Conservation (phyloP, 2,113 vertebrate species). For the Engystomops pustulosus region DNA sequence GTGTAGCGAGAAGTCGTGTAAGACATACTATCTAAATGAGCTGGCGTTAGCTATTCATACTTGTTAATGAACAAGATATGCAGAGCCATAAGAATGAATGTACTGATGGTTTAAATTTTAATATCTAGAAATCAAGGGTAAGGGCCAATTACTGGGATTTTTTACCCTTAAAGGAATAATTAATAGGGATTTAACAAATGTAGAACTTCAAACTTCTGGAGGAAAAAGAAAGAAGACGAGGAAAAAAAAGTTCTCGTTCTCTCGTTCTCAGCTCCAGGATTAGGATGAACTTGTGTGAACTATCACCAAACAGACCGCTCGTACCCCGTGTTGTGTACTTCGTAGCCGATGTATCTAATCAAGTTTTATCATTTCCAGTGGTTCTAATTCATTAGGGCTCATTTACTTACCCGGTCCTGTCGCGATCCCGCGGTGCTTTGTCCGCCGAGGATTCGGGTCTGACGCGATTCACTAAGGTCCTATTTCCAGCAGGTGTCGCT, state of each 20-base stretch:
- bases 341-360: too few species aligned
- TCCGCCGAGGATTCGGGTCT: too few species aligned
- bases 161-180: constrained; percentile 84
- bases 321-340: neutral
- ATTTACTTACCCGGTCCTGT: too few species aligned
- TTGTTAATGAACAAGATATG: constrained; percentile 99
- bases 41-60: constrained; percentile 96
- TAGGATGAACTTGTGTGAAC: constrained; percentile 66
- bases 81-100: constrained; percentile 86
- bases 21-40: constrained; percentile 99
- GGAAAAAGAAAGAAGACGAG: constrained; percentile 56
- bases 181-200: constrained; percentile 82
- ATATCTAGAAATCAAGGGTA: constrained; percentile 88
- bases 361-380: too few species aligned
- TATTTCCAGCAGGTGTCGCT: too few species aligned
- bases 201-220: constrained; percentile 71
- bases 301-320: neutral
- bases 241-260: constrained; percentile 64
- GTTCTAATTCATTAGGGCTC: too few species aligned
- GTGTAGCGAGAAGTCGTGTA: constrained; percentile 97
- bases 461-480: too few species aligned
- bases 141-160: constrained; percentile 85
- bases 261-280: constrained; percentile 60
- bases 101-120: constrained; percentile 89
- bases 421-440: too few species aligned